Evolutionary conservation across 2,797 vertebrate genomes (phyloP), one percentile per base, ranked within the genome.

Genomic region (Eutrigla gurnardus): DNA sequence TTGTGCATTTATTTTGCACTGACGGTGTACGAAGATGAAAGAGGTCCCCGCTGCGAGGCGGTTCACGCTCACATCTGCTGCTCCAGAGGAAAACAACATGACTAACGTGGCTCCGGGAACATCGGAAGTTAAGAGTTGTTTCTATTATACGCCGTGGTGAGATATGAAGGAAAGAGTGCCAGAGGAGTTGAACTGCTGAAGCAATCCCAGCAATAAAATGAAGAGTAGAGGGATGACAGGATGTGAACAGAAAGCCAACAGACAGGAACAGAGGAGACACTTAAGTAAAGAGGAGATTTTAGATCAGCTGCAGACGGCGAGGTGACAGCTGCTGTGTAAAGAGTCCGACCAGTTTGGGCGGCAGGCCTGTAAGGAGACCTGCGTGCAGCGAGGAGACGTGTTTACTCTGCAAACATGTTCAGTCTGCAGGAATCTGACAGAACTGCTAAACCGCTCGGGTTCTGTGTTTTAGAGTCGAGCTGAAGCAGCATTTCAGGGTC

Each of bases 401-500:
- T 83, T 80, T 58, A 46, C 46, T 81, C 74, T 62, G 46, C 53
- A 74, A 65, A 78, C 72, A 66, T 5, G 45, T 52, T 45, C 46
- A 18, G 33, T 4, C 39, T 47, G 52, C 8, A 53, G 75, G 60
- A 72, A 49, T 63, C 73, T 35, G 50, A 3, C 37, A 35, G 4
- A 46, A 14, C 42, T 4, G 5, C n/a, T 12, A 14, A 49, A 50
- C 10, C 2, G 50, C 46, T 71, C 40, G 40, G 33, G 11, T 10
- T 25, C 8, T 32, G 7, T 18, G 35, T 12, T 7, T 67, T 25
- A 25, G 25, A 25, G 25, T 25, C 25, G 25, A 25, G 25, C 25
- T 25, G 25, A 25, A 25, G 25, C 25, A 25, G 25, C 25, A 25
- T 25, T 25, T 25, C 25, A 25, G 25, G 25, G 25, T 25, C 25